Evolutionary conservation across 1,140 invertebrate species (phyloP), one percentile per base, ranked within the genome.

Genomic region (Leptopilina clavipes): DNA sequence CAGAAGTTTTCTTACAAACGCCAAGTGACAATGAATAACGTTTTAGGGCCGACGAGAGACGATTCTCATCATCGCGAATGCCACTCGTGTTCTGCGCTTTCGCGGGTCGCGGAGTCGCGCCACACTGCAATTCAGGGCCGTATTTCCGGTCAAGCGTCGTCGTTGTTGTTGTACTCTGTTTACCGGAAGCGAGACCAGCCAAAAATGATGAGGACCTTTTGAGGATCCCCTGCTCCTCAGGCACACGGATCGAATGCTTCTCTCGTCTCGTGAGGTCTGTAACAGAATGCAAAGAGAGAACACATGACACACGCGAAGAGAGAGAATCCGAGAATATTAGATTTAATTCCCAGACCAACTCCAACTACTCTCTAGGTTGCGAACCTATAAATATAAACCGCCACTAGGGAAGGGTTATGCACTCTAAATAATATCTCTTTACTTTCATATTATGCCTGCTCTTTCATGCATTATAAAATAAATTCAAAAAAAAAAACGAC

Each of bases 151-250:
- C 48, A 71, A 25, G 37, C n/a, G 65, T 73, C 25, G 25, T 5
- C 25, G 25, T 5, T 31, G 25, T 31, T 5, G 25, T 31, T 31
- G 25, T 31, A 31, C 25, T 31, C 11, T 40, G 48, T 40, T 37
- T 11, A 72, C 72, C 3, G 79, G 71, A 78, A 1, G 83, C 31
- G 25, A 86, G 59, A 31, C 70, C 83, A 40, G 85, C 82, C 18
- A 89, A 70, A 71, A 87, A 82, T 2, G 83, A 80, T 25, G 86
- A 84, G 25, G 86, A 86, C 52, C 76, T 84, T 45, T 83, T 85
- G 17, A 89, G 73, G 59, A 87, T 84, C 11, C 83, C 79, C 37
- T 40, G 78, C 0, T 84, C 80, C 22, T 82, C 79, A 31, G 75
- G 59, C 17, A 71, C 71, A 70, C 25, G 56, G 79, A 17, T 70